Evolutionary conservation across 1,140 invertebrate species (phyloP), one percentile per base, ranked within the genome.

Genomic region (Drosophila elegans): DNA sequence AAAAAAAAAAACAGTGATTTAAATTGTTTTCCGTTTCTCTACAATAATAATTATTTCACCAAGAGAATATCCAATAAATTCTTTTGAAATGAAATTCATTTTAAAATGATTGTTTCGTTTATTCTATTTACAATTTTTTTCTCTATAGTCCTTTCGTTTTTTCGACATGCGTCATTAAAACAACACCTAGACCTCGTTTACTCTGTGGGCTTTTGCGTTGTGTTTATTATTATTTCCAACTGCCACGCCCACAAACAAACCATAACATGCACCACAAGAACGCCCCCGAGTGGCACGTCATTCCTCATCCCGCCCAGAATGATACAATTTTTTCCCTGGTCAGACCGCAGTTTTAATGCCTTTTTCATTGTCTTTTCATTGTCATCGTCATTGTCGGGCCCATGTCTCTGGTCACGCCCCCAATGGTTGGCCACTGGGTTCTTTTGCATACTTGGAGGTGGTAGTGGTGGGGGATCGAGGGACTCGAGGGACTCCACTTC

Each of bases 341-440:
- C 69, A 75, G 82, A 88, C 82, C 82, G 55, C 82, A 82, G 51
- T 79, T 86, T 88, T 86, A 86, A 86, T 86, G 82, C 67, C 74
- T 88, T 86, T 85, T 85, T 85, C 82, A 85, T 85, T 88, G 82
- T 82, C 71, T 78, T 67, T 67, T 72, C 73, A 75, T 75, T 60
- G 69, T 49, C 72, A 52, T 60, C 46, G 72, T 36, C 60, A 36
- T 44, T 45, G 80, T 73, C 45, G 73, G 54, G 34, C 73, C 49
- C 44, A 46, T 46, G 59, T 67, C 59, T 25, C 59, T 49, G 36
- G 72, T 39, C 64, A 78, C 56, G 67, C 44, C 77, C 61, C 34
- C 39, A 42, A 13, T 39, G 38, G 59, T 27, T 34, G 21, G 29
- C 25, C 25, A 49, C 44, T 21, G 16, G 25, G 27, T 16, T 36